Percentiles rank a stretch among this genome's conserved stretches.
These are phyloP conservation scores for Cephus spinipes DNA, from an alignment of 2,888 invertebrate genomes.

Conservation along the genomic window DNA sequence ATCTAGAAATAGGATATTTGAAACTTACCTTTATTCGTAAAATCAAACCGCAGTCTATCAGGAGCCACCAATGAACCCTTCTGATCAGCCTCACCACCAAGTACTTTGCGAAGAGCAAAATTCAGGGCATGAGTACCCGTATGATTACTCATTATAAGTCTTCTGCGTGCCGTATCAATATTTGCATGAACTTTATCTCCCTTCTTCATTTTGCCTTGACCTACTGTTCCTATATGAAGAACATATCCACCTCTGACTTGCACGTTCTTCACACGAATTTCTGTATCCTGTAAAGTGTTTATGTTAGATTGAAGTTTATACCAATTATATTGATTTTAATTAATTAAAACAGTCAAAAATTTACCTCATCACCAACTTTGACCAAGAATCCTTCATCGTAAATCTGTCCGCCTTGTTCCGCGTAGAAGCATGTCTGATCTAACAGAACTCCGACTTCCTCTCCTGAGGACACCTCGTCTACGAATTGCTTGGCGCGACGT, in stretches of 20 bases:
- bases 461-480: constrained; percentile 82
- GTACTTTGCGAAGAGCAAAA: constrained; percentile 89
- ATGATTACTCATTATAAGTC: constrained; percentile 98
- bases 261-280: constrained; percentile 92
- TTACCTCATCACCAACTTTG: constrained; percentile 81
- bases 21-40: constrained; percentile 83
- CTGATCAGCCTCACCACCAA: constrained; percentile 94
- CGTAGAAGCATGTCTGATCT: constrained; percentile 95
- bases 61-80: constrained; percentile 97
- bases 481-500: constrained; percentile 85
- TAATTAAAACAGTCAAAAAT: not conserved
- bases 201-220: constrained; percentile 82
- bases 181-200: constrained; percentile 87
- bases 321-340: not conserved
- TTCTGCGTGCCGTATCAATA: constrained; percentile 86
- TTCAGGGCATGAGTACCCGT: constrained; percentile 98
- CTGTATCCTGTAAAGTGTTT: constrained; percentile 71
- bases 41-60: constrained; percentile 96
- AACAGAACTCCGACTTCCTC: constrained; percentile 93
- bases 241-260: constrained; percentile 97
- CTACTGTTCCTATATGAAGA: constrained; percentile 88
- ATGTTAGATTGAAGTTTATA: constrained; percentile 5
- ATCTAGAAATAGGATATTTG: not conserved
- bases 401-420: constrained; percentile 99
- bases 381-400: constrained; percentile 94